Evolutionary conservation across 1,140 invertebrate species (phyloP).

Genomic region (Pseudachorutes palmiensis): DNA sequence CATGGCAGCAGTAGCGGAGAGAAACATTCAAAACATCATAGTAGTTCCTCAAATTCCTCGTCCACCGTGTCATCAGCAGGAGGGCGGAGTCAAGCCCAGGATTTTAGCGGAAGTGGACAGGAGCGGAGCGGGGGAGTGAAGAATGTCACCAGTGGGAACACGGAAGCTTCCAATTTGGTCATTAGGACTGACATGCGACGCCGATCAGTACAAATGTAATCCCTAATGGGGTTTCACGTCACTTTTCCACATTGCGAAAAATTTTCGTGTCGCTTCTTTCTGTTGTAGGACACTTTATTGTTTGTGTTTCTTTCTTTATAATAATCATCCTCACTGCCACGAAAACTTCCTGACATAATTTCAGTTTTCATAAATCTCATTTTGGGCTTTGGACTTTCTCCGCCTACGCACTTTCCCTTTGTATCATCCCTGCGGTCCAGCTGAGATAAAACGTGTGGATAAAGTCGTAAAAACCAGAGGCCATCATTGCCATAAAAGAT

Average conservation of each 20-base stretch:
- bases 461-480: no score
- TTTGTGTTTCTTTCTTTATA: neutral
- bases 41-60: neutral
- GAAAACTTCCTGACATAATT: no score
- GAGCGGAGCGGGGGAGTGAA: slow-evolving; percentile 11
- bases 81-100: slow-evolving; percentile 1
- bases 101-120: neutral
- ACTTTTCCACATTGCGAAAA: neutral
- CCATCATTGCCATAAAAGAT: no score
- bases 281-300: neutral
- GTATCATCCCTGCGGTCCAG: no score
- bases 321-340: no score
- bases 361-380: neutral
- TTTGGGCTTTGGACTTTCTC: neutral
- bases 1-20: neutral
- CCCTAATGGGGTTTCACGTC: slow-evolving; percentile 5
- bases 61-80: neutral
- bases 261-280: neutral
- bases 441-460: no score
- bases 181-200: slow-evolving; percentile 33
- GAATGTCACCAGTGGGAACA: slow-evolving; percentile 18
- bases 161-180: slow-evolving; percentile 25
- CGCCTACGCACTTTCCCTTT: neutral
- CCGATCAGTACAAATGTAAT: slow-evolving; percentile 39
- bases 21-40: slow-evolving; percentile 5